These are phyloP conservation scores for Lamellibrachia luymesi DNA, from an alignment of 1,140 invertebrate species.

Conservation along the genomic window DNA sequence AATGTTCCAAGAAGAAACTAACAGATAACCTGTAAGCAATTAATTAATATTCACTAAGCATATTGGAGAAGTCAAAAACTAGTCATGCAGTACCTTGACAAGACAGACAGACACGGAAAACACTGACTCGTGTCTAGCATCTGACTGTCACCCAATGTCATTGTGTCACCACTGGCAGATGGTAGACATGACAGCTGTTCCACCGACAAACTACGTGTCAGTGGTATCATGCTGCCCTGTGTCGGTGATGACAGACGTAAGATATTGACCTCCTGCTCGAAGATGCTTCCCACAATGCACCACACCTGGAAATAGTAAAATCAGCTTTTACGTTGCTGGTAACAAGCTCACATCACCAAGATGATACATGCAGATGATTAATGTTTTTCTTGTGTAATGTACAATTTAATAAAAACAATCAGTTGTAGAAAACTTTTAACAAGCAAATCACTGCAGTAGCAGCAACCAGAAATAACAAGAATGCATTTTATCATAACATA, in stretches of 20 bases:
- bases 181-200: background rate
- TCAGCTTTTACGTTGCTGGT: background rate
- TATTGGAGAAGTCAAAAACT: background rate
- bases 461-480: no score
- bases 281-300: constrained; percentile 45
- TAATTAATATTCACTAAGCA: background rate
- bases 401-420: no score
- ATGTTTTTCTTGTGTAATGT: no score
- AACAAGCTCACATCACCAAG: background rate
- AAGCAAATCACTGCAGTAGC: no score
- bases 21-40: no score
- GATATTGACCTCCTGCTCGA: constrained; percentile 44
- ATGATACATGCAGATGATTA: no score
- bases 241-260: constrained; percentile 36
- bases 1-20: no score
- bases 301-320: constrained; percentile 32
- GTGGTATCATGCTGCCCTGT: background rate
- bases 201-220: background rate
- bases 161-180: background rate
- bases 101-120: background rate
- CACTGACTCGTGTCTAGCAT: background rate
- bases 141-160: background rate
- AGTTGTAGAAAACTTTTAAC: no score
- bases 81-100: background rate
- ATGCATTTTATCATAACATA: no score